These are phyloP conservation scores for Porites lobata DNA, from an alignment of 92 coral and sea anemone genomes.

Conservation along the genomic window DNA sequence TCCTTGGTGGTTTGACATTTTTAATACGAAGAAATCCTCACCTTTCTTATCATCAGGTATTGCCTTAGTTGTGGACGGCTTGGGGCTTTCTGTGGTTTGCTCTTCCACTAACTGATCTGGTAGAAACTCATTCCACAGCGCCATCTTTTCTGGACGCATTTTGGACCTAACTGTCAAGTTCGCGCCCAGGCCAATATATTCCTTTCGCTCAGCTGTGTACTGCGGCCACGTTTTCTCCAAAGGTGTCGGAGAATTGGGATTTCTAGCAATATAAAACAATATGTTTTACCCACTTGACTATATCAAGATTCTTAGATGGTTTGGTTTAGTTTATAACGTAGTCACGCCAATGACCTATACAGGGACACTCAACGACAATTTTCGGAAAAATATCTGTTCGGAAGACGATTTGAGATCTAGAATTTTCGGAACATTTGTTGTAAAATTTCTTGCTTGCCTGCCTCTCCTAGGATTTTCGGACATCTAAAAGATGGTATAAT, in stretches of 20 bases:
- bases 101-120: constrained; percentile 5
- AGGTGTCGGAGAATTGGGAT: constrained; percentile 40
- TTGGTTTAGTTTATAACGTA: too few species aligned
- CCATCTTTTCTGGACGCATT: constrained; percentile 57
- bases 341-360: too few species aligned
- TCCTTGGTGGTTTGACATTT: too few species aligned
- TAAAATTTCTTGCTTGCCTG: too few species aligned
- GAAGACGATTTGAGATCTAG: too few species aligned
- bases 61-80: neutral
- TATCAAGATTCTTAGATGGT: too few species aligned
- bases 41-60: neutral
- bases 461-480: too few species aligned
- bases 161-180: constrained; percentile 18
- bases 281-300: too few species aligned
- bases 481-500: too few species aligned
- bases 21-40: neutral
- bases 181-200: constrained; percentile 37
- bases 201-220: constrained; percentile 37
- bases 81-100: neutral
- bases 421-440: too few species aligned
- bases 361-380: too few species aligned
- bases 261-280: constrained; percentile 11
- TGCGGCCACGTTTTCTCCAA: constrained; percentile 40
- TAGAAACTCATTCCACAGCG: constrained; percentile 66
- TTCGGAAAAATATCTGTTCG: too few species aligned